phyloP scores from a whole-genome alignment of 2,113 vertebrate species.

The Epinephelus moara region DNA sequence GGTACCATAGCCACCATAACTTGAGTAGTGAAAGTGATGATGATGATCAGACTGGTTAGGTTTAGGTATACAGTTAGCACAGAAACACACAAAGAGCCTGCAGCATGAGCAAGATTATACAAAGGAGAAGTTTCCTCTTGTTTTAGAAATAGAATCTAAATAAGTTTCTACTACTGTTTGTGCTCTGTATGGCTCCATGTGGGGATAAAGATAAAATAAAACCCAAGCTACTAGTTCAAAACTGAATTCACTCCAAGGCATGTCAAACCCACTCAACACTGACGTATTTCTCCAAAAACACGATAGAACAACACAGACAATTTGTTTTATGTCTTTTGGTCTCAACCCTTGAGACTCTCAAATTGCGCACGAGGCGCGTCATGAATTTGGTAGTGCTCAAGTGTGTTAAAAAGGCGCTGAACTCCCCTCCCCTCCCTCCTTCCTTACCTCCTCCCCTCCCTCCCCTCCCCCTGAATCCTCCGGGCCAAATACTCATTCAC shows the following conservation, averaged over 20 bases:
- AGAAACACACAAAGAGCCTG: neutral
- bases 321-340: neutral
- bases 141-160: neutral
- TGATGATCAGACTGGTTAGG: neutral
- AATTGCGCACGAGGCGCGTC: conserved; percentile 62
- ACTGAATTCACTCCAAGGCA: neutral
- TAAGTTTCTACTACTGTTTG: neutral
- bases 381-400: conserved; percentile 49
- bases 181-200: neutral
- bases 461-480: conserved; percentile 11
- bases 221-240: neutral
- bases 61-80: neutral
- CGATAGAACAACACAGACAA: conserved; percentile 12
- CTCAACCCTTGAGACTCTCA: conserved; percentile 29
- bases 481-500: conserved; percentile 45
- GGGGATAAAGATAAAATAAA: neutral
- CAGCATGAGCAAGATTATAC: neutral
- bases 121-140: neutral
- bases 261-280: conserved; percentile 1
- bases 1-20: neutral
- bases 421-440: neutral
- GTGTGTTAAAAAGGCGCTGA: conserved; percentile 12
- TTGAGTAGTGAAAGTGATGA: neutral
- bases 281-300: conserved; percentile 10
- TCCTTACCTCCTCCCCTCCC: too few species aligned